Percentiles rank a stretch among this genome's conserved stretches.
Conservation (phyloP, 2,888 invertebrate genomes). For the Nemotelus nigrinus region DNA sequence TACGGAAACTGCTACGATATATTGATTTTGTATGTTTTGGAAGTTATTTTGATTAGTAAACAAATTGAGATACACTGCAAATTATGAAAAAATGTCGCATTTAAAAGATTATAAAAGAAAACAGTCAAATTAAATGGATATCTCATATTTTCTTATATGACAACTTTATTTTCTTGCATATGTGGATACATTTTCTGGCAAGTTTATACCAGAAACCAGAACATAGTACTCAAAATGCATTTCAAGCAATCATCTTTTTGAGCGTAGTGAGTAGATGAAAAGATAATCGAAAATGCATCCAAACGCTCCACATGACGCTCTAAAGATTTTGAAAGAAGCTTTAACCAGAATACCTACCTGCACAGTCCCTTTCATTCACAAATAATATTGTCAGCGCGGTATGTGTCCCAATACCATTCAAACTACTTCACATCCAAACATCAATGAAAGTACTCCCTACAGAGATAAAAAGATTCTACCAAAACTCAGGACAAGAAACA, state of each 20-base stretch:
- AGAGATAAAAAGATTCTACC: constrained; percentile 25
- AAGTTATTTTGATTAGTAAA: too few relatives aligned
- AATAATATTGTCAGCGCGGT: constrained; percentile 4
- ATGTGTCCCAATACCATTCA: neutral
- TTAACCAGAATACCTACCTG: too few relatives aligned
- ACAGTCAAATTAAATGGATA: constrained; percentile 9
- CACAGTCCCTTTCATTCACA: constrained; percentile 17
- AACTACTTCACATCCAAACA: constrained; percentile 9
- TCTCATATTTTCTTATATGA: neutral
- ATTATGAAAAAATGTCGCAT: too few relatives aligned
- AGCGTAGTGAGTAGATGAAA: too few relatives aligned
- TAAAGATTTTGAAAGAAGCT: too few relatives aligned
- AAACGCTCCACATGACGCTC: too few relatives aligned
- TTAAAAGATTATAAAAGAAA: neutral
- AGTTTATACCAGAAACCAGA: neutral
- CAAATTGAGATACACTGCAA: too few relatives aligned
- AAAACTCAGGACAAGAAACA: neutral
- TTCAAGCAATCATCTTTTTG: too few relatives aligned
- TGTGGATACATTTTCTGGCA: constrained; percentile 13
- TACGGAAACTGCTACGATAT: too few relatives aligned
- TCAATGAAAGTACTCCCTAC: constrained; percentile 30
- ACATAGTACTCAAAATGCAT: too few relatives aligned
- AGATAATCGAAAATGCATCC: too few relatives aligned
- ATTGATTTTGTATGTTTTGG: too few relatives aligned
- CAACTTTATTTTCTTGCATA: constrained; percentile 16